These are phyloP conservation scores for Serranus cabrilla DNA, from an alignment of 2,797 vertebrate genomes.

Conservation along the genomic window DNA sequence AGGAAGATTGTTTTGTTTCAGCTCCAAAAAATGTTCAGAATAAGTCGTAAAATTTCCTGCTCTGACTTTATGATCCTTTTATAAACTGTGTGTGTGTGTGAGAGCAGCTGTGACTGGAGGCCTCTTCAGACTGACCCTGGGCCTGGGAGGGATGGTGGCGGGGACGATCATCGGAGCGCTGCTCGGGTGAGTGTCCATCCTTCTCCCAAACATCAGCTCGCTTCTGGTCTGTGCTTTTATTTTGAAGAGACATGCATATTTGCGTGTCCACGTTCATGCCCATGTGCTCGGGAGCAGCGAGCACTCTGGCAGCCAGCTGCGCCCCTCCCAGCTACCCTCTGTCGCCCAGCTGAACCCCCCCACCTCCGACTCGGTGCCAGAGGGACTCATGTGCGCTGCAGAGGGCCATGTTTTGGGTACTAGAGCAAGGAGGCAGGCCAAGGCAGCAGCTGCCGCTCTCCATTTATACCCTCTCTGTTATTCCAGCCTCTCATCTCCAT, in stretches of 20 bases:
- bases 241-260: neutral
- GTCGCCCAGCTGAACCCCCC: conserved; percentile 76
- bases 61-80: too few species aligned
- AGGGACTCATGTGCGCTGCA: conserved; percentile 82
- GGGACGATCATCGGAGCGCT: conserved; percentile 88
- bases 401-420: conserved; percentile 74
- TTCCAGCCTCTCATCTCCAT: conserved; percentile 62
- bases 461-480: conserved; percentile 56
- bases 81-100: neutral
- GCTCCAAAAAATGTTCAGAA: neutral
- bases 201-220: too few species aligned
- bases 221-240: too few species aligned
- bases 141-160: conserved; percentile 87
- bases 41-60: neutral
- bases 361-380: conserved; percentile 66
- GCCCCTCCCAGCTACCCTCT: conserved; percentile 80
- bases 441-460: conserved; percentile 75
- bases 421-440: conserved; percentile 68
- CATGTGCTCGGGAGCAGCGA: conserved; percentile 36
- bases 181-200: conserved; percentile 93
- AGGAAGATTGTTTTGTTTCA: too few species aligned
- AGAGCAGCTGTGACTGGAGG: conserved; percentile 90
- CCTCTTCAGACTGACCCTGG: conserved; percentile 92
- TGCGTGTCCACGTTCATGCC: conserved; percentile 16
- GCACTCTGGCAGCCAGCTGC: conserved; percentile 83